Conservation (phyloP, 2,888 invertebrate genomes). For the Palloptera scutellata region DNA sequence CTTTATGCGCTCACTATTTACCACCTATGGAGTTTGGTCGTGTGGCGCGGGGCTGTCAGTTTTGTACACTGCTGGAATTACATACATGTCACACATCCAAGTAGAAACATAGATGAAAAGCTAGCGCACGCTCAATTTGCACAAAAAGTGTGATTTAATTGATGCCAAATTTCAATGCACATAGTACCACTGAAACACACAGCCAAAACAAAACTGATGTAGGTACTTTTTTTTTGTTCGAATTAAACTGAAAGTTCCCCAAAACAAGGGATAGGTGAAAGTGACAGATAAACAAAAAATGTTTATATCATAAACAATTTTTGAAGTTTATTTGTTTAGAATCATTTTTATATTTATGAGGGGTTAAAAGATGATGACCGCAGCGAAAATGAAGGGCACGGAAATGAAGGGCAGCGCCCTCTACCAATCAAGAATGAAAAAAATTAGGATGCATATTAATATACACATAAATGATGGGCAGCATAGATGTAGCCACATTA, state of each 20-base stretch:
- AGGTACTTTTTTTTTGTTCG: neutral
- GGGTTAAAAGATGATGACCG: too few species aligned
- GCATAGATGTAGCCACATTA: too few species aligned
- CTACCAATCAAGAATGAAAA: too few species aligned
- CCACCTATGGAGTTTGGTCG: slow-evolving; percentile 31
- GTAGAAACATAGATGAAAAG: slow-evolving; percentile 44
- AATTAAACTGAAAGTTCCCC: neutral
- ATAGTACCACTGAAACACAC: slow-evolving; percentile 43
- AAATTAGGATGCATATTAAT: too few species aligned
- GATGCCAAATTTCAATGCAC: slow-evolving; percentile 52
- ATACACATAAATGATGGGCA: too few species aligned
- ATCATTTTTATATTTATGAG: too few species aligned
- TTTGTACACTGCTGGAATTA: neutral
- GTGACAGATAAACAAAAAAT: too few species aligned
- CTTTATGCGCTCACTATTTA: slow-evolving; percentile 24
- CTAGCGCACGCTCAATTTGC: slow-evolving; percentile 51
- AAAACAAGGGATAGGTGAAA: neutral
- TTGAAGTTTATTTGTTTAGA: too few species aligned
- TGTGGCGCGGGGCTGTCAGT: slow-evolving; percentile 34
- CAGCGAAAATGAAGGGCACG: too few species aligned
- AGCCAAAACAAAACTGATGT: slow-evolving; percentile 3
- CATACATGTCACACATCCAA: too few species aligned
- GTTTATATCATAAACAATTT: too few species aligned
- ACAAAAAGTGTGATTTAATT: slow-evolving; percentile 15
- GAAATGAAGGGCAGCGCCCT: too few species aligned